phyloP scores from a whole-genome alignment of 92 coral and sea anemone genomes.

The Bergia sp. region DNA sequence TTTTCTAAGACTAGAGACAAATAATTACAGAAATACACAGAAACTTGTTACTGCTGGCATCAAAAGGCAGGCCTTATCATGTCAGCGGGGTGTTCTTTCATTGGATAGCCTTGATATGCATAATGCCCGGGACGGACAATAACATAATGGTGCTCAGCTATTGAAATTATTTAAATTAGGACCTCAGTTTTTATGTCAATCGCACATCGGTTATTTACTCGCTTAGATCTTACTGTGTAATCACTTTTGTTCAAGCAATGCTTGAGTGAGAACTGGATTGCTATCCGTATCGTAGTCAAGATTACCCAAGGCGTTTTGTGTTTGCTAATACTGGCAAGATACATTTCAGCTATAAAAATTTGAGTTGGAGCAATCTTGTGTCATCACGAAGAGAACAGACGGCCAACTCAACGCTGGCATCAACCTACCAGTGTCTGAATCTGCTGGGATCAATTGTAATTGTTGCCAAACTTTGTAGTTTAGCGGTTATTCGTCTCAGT shows the following conservation, averaged over 20 bases:
- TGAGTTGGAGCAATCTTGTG: not conserved
- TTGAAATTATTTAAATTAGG: conserved; percentile 43
- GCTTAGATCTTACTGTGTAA: conserved; percentile 21
- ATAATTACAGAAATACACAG: not conserved
- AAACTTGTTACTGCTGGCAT: not conserved
- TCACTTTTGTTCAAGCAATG: conserved; percentile 37
- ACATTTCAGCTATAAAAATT: not conserved
- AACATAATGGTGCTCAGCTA: conserved; percentile 18
- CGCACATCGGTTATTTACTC: conserved; percentile 27
- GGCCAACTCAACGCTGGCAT: not conserved
- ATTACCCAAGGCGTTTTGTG: conserved; percentile 9
- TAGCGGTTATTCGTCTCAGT: not conserved
- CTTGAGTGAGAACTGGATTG: conserved; percentile 27
- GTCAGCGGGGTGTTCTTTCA: conserved; percentile 3
- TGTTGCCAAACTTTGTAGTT: not conserved
- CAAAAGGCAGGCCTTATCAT: too few species aligned
- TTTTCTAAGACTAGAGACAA: not conserved
- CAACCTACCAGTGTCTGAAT: not conserved
- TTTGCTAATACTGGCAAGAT: conserved; percentile 12
- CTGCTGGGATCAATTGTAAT: not conserved
- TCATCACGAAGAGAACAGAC: not conserved
- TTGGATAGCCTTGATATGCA: conserved; percentile 19
- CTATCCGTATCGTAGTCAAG: not conserved
- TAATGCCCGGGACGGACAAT: conserved; percentile 1
- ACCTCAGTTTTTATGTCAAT: conserved; percentile 17